Evolutionary conservation across 2,888 invertebrate genomes (phyloP).

Genomic region (Phortica okadai): DNA sequence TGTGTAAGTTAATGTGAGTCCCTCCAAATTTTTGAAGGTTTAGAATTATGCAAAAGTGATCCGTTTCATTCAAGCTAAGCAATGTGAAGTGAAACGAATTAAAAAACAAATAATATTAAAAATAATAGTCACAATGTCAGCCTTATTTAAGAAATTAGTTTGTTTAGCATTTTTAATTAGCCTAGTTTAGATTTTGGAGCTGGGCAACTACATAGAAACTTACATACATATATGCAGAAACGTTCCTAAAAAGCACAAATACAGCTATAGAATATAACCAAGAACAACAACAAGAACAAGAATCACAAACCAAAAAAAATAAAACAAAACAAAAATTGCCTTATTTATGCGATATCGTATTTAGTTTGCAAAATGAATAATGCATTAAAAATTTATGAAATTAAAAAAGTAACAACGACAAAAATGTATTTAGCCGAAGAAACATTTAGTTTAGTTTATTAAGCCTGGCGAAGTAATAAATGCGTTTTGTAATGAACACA

Average conservation of each 20-base stretch:
- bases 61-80: too few relatives aligned
- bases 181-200: constrained; percentile 48
- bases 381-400: background rate
- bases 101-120: constrained; percentile 30
- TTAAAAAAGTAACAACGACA: constrained; percentile 42
- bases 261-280: constrained; percentile 13
- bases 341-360: constrained; percentile 64
- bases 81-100: constrained; percentile 11
- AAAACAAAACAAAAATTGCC: constrained; percentile 50
- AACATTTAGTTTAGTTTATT: constrained; percentile 14
- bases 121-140: constrained; percentile 48
- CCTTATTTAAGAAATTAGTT: constrained; percentile 69
- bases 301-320: constrained; percentile 42
- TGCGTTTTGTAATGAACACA: constrained; percentile 26
- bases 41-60: too few relatives aligned
- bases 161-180: constrained; percentile 56
- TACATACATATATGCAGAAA: constrained; percentile 51
- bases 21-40: constrained; percentile 50
- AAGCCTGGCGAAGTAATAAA: constrained; percentile 22
- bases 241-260: constrained; percentile 58
- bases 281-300: constrained; percentile 43
- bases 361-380: constrained; percentile 57
- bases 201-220: background rate
- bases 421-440: constrained; percentile 18
- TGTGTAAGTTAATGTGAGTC: constrained; percentile 42